A percentile compares a stretch with the other conserved stretches of the same genome.
Conservation (phyloP, 2,113 vertebrate genomes). For the Perca flavescens region DNA sequence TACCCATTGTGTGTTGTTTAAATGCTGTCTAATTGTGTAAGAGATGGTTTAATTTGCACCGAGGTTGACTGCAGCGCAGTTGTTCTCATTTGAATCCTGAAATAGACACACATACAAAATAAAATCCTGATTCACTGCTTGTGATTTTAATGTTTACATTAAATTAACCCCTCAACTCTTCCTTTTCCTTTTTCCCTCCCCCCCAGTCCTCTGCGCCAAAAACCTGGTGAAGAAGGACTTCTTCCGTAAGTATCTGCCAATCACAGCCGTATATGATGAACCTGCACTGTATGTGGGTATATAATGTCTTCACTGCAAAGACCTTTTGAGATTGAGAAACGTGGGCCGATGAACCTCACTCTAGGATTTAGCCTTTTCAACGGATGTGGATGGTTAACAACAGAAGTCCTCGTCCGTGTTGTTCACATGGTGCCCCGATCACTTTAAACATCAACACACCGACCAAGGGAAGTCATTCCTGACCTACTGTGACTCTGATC, state of each 20-base stretch:
- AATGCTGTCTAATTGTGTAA: not conserved
- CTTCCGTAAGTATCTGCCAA: conserved; percentile 94
- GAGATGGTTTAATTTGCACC: conserved; percentile 7
- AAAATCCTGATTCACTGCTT: not conserved
- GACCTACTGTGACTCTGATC: too few relatives aligned
- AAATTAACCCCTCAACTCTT: not conserved
- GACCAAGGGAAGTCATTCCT: too few relatives aligned
- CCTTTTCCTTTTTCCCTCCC: conserved; percentile 62
- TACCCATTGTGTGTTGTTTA: not conserved
- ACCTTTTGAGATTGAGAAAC: not conserved
- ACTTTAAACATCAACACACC: too few relatives aligned
- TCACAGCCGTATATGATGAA: conserved; percentile 10
- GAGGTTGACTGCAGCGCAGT: not conserved
- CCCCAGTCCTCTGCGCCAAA: conserved; percentile 97
- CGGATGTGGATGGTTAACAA: conserved; percentile 22
- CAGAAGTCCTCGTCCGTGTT: not conserved
- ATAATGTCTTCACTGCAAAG: not conserved
- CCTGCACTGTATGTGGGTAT: not conserved
- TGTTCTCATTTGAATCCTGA: conserved; percentile 19
- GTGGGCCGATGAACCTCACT: not conserved
- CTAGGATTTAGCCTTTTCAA: not conserved
- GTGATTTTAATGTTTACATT: not conserved
- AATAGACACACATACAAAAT: not conserved
- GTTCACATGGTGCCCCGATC: not conserved
- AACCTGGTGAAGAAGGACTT: conserved; percentile 99